Conservation (phyloP, 2,113 vertebrate genomes). For the Fukomys damarensis region DNA sequence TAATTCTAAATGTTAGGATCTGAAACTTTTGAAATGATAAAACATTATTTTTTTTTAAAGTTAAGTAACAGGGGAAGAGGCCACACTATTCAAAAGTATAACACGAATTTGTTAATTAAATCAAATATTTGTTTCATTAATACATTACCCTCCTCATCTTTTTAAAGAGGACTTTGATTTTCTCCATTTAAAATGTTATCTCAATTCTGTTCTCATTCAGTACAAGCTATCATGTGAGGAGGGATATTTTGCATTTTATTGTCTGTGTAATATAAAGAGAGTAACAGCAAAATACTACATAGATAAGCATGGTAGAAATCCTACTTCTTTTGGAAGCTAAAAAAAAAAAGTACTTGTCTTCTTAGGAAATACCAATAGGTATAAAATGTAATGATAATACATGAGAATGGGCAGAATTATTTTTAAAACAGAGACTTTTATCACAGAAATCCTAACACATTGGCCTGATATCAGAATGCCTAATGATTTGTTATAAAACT, state of each 20-base stretch:
- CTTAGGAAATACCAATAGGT: conserved; percentile 30
- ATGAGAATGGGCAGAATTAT: conserved; percentile 8
- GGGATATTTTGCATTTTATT: conserved; percentile 38
- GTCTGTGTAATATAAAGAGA: conserved; percentile 39
- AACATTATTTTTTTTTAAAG: neutral
- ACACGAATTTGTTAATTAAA: neutral
- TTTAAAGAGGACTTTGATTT: conserved; percentile 16
- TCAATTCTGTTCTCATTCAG: neutral
- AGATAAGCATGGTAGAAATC: neutral
- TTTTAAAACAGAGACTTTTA: conserved; percentile 47
- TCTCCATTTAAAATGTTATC: neutral
- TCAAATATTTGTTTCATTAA: neutral
- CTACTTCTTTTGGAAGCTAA: conserved; percentile 2
- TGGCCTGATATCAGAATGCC: conserved; percentile 53
- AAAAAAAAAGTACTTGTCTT: conserved; percentile 6
- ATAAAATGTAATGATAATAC: conserved; percentile 11
- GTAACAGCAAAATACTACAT: conserved; percentile 37
- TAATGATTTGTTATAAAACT: conserved; percentile 74
- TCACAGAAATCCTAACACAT: conserved; percentile 41
- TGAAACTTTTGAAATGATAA: neutral
- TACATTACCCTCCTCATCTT: neutral
- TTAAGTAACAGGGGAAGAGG: neutral
- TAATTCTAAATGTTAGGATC: conserved; percentile 24
- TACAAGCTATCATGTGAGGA: neutral
- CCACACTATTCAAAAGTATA: neutral